phyloP scores from a whole-genome alignment of 2,113 vertebrate species.

The Petaurus breviceps region DNA sequence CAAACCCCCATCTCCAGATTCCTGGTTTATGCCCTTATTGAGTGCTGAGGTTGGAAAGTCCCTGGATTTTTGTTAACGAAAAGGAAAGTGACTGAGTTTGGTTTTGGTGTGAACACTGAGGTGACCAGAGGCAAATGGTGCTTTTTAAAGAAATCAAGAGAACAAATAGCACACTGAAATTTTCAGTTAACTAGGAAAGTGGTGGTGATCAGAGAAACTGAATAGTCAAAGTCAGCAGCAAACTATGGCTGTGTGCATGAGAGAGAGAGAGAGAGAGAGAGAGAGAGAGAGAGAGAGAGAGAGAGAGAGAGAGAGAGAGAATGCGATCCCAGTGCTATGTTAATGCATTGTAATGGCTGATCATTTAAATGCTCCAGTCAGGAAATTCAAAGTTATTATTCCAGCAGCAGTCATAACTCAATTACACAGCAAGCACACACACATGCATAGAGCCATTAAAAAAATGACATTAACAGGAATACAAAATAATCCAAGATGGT shows the following conservation, averaged over 20 bases:
- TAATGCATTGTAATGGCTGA: constrained; percentile 31
- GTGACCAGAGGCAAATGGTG: not conserved
- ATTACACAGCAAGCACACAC: constrained; percentile 2
- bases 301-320: not conserved
- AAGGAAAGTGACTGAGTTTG: not conserved
- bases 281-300: not conserved
- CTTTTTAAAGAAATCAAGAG: constrained; percentile 48
- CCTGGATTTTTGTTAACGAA: not conserved
- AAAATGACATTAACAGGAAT: constrained; percentile 24
- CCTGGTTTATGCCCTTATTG: not conserved
- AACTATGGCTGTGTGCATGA: not conserved
- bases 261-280: not conserved
- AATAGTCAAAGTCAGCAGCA: constrained; percentile 26
- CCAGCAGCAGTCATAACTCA: constrained; percentile 32
- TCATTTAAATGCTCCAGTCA: constrained; percentile 22
- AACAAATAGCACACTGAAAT: not conserved
- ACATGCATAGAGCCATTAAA: not conserved
- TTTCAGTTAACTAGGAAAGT: constrained; percentile 24
- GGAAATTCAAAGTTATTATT: constrained; percentile 31
- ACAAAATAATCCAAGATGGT: constrained; percentile 27
- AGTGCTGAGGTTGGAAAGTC: not conserved
- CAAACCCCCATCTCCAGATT: not conserved
- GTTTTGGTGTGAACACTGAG: not conserved
- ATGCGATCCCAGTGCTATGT: not conserved
- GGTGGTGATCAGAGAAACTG: constrained; percentile 4